phyloP scores from a whole-genome alignment of 35 echinoderm and acorn worm genomes.

The Diadema setosum region DNA sequence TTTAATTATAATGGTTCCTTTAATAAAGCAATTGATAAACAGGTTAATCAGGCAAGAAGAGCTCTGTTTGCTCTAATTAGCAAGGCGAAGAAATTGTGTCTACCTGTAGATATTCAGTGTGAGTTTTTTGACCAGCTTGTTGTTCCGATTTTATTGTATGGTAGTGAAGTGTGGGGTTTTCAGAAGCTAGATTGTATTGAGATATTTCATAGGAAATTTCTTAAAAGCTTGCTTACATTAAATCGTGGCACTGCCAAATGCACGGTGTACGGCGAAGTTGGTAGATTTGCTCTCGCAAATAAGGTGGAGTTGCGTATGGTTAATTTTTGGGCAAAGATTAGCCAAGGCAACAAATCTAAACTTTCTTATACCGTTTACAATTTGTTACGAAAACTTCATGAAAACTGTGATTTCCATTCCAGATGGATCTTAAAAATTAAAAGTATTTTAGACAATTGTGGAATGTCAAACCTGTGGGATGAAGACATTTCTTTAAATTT shows the following conservation, averaged over 20 bases:
- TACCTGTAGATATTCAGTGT: not conserved
- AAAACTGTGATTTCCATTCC: not conserved
- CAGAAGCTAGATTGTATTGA: not conserved
- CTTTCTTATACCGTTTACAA: not conserved
- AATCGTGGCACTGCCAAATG: not conserved
- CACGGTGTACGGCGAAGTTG: not conserved
- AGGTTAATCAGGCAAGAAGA: not conserved
- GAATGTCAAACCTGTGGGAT: not conserved
- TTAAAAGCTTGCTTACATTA: not conserved
- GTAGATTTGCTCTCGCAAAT: not conserved
- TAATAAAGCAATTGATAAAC: not conserved
- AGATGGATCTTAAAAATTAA: not conserved
- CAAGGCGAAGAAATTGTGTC: not conserved
- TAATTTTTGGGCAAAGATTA: not conserved
- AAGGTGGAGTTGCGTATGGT: not conserved
- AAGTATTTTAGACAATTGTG: not conserved
- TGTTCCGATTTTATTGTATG: too few relatives aligned
- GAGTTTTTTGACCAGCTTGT: not conserved
- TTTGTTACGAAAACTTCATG: not conserved
- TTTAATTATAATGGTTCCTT: slow-evolving; percentile 5
- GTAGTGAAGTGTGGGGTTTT: not conserved
- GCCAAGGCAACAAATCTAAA: not conserved
- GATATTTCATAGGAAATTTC: too few relatives aligned
- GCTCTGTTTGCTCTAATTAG: not conserved
- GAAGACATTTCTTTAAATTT: not conserved